Evolutionary conservation across 1,140 invertebrate species (phyloP).

Genomic region (Calephelis virginiensis): DNA sequence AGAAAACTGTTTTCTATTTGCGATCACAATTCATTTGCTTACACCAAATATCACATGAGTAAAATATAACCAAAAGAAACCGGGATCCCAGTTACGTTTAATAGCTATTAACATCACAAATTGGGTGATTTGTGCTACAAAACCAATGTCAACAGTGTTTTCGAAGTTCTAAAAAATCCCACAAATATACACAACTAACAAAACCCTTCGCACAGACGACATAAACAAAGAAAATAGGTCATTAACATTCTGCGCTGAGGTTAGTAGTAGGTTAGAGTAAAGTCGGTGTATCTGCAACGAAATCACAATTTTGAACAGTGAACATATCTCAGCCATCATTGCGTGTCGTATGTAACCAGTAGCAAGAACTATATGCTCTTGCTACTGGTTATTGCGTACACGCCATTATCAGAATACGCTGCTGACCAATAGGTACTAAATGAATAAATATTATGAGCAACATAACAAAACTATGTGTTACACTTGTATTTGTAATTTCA

Average conservation of each 20-base stretch:
- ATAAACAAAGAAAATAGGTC: conserved; percentile 1
- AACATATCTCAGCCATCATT: too few species aligned
- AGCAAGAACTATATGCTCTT: too few species aligned
- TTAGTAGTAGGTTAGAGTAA: not conserved
- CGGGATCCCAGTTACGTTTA: not conserved
- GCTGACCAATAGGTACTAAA: too few species aligned
- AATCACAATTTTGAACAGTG: too few species aligned
- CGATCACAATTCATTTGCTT: conserved; percentile 7
- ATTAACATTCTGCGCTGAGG: not conserved
- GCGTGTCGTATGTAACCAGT: too few species aligned
- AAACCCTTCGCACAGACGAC: not conserved
- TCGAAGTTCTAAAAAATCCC: not conserved
- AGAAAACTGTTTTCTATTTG: not conserved
- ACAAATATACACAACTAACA: not conserved
- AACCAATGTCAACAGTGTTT: not conserved
- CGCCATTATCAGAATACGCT: too few species aligned
- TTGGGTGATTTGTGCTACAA: not conserved
- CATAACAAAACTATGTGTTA: too few species aligned
- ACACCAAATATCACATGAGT: conserved; percentile 27
- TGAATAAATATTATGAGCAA: too few species aligned
- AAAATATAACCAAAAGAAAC: conserved; percentile 21
- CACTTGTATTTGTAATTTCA: too few species aligned
- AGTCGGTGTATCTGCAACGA: too few species aligned
- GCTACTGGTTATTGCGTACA: too few species aligned
- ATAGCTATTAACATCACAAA: conserved; percentile 4